Percentiles rank a stretch among this genome's conserved stretches.
These are phyloP conservation scores for Microplitis demolitor DNA, from an alignment of 1,140 invertebrate genomes.

Conservation along the genomic window DNA sequence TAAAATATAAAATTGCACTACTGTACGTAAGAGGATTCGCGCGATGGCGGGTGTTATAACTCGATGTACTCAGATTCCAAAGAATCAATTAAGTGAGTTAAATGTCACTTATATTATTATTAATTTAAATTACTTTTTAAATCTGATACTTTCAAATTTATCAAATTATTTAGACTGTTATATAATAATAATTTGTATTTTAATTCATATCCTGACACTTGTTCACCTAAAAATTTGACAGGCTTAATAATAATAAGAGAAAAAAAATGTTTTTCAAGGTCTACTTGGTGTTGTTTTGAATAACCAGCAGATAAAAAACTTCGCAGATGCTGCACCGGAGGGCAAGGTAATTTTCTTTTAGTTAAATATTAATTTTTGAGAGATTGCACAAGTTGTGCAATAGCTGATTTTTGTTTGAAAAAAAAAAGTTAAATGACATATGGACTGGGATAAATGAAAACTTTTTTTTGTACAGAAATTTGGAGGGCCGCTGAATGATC, in stretches of 20 bases:
- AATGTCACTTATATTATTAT: slow-evolving; percentile 9
- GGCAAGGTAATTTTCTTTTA: slow-evolving; percentile 47
- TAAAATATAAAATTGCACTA: too few relatives aligned
- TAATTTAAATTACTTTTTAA: background rate
- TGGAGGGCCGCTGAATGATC: slow-evolving; percentile 80
- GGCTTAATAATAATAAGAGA: slow-evolving; percentile 57
- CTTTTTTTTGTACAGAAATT: slow-evolving; percentile 43
- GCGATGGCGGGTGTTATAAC: slow-evolving; percentile 70
- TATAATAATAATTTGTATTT: too few relatives aligned
- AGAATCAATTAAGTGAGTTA: slow-evolving; percentile 64
- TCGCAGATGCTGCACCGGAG: slow-evolving; percentile 53
- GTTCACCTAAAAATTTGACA: background rate
- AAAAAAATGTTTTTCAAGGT: slow-evolving; percentile 39
- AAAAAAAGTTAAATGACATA: too few relatives aligned
- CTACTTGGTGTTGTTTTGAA: slow-evolving; percentile 46
- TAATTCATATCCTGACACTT: too few relatives aligned
- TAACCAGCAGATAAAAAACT: slow-evolving; percentile 45
- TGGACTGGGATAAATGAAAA: too few relatives aligned
- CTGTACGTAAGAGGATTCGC: background rate
- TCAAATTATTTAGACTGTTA: background rate
- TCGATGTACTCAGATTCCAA: slow-evolving; percentile 64
- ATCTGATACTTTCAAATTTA: too few relatives aligned
- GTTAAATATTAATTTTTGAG: background rate
- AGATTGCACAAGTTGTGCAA: background rate
- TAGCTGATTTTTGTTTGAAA: too few relatives aligned